These are phyloP conservation scores for Ursus arctos DNA, from an alignment of 2,113 vertebrate genomes.

Conservation along the genomic window DNA sequence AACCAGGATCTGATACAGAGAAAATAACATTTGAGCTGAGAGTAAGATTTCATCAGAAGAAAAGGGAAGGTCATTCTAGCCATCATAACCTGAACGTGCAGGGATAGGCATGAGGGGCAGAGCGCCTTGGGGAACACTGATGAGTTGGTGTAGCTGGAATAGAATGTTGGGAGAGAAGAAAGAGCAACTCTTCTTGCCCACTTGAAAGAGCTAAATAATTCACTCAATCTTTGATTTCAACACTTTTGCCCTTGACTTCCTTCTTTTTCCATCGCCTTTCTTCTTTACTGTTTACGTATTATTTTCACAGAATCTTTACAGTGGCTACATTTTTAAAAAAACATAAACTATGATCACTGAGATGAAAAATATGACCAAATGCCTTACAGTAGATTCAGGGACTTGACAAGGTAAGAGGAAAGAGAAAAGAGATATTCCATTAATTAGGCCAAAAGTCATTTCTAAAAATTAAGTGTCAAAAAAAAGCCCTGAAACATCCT, in stretches of 20 bases:
- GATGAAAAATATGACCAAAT: neutral
- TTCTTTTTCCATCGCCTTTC: neutral
- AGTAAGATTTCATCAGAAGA: slow-evolving; percentile 35
- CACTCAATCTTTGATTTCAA: neutral
- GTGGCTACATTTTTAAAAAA: neutral
- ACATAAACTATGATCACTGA: neutral
- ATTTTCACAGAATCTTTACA: neutral
- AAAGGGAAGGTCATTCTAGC: neutral
- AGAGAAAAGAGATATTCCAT: neutral
- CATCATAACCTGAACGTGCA: neutral
- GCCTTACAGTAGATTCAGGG: neutral
- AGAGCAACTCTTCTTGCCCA: neutral
- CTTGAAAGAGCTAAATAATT: neutral
- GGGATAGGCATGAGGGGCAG: neutral
- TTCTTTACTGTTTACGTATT: neutral
- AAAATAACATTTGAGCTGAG: neutral
- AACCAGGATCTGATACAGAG: slow-evolving; percentile 14
- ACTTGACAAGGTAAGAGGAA: neutral
- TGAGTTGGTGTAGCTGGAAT: neutral
- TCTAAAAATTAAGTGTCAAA: slow-evolving; percentile 10
- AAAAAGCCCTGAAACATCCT: neutral
- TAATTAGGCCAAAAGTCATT: neutral
- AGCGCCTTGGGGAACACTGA: neutral
- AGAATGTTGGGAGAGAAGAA: neutral
- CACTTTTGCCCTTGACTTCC: neutral